Percentiles rank a stretch among this genome's conserved stretches.
phyloP scores from a whole-genome alignment of 2,888 invertebrate genomes.

The Clepsis dumicolana region DNA sequence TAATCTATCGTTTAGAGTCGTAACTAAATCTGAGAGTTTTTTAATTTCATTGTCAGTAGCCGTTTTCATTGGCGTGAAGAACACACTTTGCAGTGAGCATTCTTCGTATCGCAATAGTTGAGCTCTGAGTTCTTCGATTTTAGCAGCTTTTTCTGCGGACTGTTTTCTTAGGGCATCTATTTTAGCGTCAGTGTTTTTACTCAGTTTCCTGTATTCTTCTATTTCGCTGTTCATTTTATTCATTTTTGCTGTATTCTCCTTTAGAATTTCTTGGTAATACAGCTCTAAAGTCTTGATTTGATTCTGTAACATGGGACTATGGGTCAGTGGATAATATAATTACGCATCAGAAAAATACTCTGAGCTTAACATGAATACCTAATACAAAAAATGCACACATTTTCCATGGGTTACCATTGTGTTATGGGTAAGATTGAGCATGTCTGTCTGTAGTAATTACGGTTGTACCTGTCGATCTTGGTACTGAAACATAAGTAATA shows the following conservation, averaged over 20 bases:
- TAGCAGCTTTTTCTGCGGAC: constrained; percentile 75
- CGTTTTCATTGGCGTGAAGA: constrained; percentile 83
- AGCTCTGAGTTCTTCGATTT: constrained; percentile 78
- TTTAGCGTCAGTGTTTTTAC: constrained; percentile 80
- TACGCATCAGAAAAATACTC: not conserved
- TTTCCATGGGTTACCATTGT: too few species aligned
- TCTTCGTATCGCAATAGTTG: constrained; percentile 78
- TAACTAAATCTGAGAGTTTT: constrained; percentile 86
- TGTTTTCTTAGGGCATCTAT: constrained; percentile 81
- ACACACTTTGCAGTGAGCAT: constrained; percentile 79
- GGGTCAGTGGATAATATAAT: not conserved
- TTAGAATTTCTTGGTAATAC: constrained; percentile 81
- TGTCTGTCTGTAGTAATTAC: too few species aligned
- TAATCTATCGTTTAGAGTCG: constrained; percentile 84
- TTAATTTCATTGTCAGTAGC: constrained; percentile 88
- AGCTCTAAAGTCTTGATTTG: constrained; percentile 79
- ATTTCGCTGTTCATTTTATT: constrained; percentile 78
- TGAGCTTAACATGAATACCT: too few species aligned
- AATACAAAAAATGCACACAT: not conserved
- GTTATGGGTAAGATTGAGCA: too few species aligned
- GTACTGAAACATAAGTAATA: too few species aligned
- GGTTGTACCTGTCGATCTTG: too few species aligned
- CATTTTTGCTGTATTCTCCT: constrained; percentile 80
- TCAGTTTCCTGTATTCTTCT: constrained; percentile 70
- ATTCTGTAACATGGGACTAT: constrained; percentile 58